Evolutionary conservation across 2,797 vertebrate genomes (phyloP).

Genomic region (Fratercula arctica): DNA sequence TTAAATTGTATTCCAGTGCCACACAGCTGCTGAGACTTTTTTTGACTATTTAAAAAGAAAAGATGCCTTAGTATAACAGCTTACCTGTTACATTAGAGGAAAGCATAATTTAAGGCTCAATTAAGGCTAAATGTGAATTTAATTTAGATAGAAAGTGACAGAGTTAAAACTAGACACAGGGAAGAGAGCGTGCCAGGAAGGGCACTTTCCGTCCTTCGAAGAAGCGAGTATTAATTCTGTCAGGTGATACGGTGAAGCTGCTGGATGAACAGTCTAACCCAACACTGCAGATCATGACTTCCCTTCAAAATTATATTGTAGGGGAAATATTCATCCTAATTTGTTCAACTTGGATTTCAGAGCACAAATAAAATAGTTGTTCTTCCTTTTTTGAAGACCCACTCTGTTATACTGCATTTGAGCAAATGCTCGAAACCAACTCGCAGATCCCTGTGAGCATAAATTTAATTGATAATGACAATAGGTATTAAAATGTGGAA

Average conservation of each 20-base stretch:
- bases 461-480: conserved; percentile 6
- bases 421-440: neutral
- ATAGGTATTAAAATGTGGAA: neutral
- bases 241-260: neutral
- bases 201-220: neutral
- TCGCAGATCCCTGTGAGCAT: neutral
- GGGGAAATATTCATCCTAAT: neutral
- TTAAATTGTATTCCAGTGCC: neutral
- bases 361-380: neutral
- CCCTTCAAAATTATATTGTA: neutral
- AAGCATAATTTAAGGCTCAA: neutral
- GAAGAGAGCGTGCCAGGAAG: neutral
- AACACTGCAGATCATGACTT: neutral
- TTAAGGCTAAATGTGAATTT: neutral
- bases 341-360: neutral
- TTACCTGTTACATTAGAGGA: neutral
- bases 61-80: neutral
- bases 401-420: neutral
- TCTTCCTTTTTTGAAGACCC: neutral
- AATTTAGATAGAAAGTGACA: neutral
- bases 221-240: neutral
- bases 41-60: neutral
- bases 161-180: neutral
- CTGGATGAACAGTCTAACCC: neutral
- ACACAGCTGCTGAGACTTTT: neutral